A percentile compares a stretch with the other conserved stretches of the same genome.
These are phyloP conservation scores for Gryllus bimaculatus DNA, from an alignment of 1,140 invertebrate species.

Conservation along the genomic window DNA sequence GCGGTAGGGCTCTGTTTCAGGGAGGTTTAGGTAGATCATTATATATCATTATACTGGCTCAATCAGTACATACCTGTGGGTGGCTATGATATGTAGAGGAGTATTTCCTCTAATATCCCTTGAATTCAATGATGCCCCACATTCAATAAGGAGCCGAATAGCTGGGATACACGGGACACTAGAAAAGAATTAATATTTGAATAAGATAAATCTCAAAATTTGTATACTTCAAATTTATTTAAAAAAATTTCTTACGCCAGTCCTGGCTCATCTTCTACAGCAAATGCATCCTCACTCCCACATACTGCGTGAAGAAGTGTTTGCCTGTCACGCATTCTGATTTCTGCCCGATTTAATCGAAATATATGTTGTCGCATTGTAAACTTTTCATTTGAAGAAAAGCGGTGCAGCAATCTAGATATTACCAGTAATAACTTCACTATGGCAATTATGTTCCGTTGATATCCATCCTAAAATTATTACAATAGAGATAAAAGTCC, in stretches of 20 bases:
- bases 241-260: conserved; percentile 33
- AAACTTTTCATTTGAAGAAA: conserved; percentile 43
- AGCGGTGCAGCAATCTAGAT: conserved; percentile 54
- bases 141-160: conserved; percentile 65
- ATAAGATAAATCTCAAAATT: too few species aligned
- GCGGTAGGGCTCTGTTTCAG: too few species aligned
- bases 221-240: not conserved
- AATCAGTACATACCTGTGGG: too few species aligned
- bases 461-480: conserved; percentile 58
- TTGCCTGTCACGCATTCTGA: conserved; percentile 59
- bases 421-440: conserved; percentile 79
- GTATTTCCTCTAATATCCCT: conserved; percentile 73
- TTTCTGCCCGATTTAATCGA: conserved; percentile 50
- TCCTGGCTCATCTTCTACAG: conserved; percentile 83
- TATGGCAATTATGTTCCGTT: conserved; percentile 75
- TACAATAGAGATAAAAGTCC: not conserved
- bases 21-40: too few species aligned
- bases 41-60: too few species aligned
- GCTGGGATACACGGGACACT: conserved; percentile 78
- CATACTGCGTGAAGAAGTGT: conserved; percentile 71
- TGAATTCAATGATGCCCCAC: conserved; percentile 74
- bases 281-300: conserved; percentile 83
- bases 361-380: conserved; percentile 52
- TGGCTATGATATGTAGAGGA: conserved; percentile 35
- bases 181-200: conserved; percentile 22